A percentile compares a stretch with the other conserved stretches of the same genome.
Evolutionary conservation across 2,797 vertebrate genomes (phyloP).

Genomic region (Cyclopterus lumpus): DNA sequence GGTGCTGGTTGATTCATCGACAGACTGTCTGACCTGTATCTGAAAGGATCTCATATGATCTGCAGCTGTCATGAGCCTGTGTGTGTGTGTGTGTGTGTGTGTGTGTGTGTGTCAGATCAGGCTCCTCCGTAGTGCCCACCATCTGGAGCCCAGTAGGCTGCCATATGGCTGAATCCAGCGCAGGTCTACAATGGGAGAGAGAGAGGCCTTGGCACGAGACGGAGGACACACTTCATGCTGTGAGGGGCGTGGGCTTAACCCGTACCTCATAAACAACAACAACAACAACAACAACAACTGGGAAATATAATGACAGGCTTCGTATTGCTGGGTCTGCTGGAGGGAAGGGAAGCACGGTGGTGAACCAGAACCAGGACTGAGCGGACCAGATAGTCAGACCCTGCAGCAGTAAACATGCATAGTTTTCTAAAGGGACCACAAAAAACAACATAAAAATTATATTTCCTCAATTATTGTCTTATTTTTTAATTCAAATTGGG

Average conservation of each 20-base stretch:
- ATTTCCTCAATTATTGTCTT: too few relatives aligned
- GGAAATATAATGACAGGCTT: background rate
- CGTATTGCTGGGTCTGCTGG: too few relatives aligned
- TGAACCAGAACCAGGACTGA: too few relatives aligned
- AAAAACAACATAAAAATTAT: too few relatives aligned
- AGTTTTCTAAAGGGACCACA: too few relatives aligned
- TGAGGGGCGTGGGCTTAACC: slow-evolving; percentile 10
- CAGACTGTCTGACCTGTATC: background rate
- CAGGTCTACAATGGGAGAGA: slow-evolving; percentile 32
- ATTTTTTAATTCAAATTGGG: too few relatives aligned
- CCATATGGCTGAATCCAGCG: slow-evolving; percentile 59
- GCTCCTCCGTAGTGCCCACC: slow-evolving; percentile 56
- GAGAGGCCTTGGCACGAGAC: slow-evolving; percentile 1
- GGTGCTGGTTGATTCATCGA: background rate
- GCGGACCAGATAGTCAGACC: too few relatives aligned
- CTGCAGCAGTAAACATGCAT: too few relatives aligned
- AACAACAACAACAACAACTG: background rate
- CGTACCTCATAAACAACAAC: background rate
- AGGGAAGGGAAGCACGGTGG: too few relatives aligned
- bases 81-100: slow-evolving; percentile 13
- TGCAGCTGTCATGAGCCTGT: slow-evolving; percentile 32
- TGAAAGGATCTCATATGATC: slow-evolving; percentile 2
- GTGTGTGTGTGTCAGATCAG: slow-evolving; percentile 27
- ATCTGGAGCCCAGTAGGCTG: slow-evolving; percentile 60
- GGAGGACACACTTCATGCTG: slow-evolving; percentile 14